A percentile compares a stretch with the other conserved stretches of the same genome.
These are phyloP conservation scores for Aporrectodea caliginosa DNA, from an alignment of 1,140 invertebrate genomes.

Conservation along the genomic window DNA sequence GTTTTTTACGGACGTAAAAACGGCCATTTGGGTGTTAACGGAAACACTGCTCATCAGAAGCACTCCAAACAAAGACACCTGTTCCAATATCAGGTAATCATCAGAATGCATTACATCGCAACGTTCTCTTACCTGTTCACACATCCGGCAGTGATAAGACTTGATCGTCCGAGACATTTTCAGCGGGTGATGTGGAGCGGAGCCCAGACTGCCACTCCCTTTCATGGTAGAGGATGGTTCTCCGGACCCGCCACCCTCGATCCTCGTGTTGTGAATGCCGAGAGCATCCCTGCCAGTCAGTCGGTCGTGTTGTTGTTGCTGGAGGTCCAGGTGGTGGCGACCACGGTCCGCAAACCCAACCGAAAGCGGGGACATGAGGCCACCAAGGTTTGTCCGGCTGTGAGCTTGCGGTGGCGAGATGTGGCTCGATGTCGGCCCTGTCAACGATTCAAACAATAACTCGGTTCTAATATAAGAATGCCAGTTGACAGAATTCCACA, in stretches of 20 bases:
- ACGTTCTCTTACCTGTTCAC: conserved; percentile 84
- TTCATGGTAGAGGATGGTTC: too few relatives aligned
- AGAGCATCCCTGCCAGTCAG: background rate
- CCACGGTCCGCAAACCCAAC: background rate
- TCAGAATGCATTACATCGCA: too few relatives aligned
- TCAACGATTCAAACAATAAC: background rate
- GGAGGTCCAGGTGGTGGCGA: background rate
- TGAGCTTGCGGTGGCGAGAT: background rate
- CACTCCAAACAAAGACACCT: too few relatives aligned
- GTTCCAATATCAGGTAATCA: too few relatives aligned
- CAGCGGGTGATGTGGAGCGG: conserved; percentile 66
- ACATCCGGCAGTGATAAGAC: conserved; percentile 94
- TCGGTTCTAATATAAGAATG: too few relatives aligned
- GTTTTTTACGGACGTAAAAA: too few relatives aligned
- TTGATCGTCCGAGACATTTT: conserved; percentile 62
- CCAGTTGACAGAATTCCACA: too few relatives aligned
- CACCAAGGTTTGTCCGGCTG: background rate
- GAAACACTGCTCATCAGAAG: too few relatives aligned
- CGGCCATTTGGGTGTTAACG: too few relatives aligned
- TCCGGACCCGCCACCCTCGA: background rate
- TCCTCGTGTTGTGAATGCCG: too few relatives aligned
- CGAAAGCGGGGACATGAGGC: background rate
- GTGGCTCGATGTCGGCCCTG: too few relatives aligned
- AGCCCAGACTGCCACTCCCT: background rate
- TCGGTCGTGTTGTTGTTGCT: background rate